Base-by-base conservation (phyloP, 2,888 invertebrate species). In the Caenorhabditis auriculariae region DNA sequence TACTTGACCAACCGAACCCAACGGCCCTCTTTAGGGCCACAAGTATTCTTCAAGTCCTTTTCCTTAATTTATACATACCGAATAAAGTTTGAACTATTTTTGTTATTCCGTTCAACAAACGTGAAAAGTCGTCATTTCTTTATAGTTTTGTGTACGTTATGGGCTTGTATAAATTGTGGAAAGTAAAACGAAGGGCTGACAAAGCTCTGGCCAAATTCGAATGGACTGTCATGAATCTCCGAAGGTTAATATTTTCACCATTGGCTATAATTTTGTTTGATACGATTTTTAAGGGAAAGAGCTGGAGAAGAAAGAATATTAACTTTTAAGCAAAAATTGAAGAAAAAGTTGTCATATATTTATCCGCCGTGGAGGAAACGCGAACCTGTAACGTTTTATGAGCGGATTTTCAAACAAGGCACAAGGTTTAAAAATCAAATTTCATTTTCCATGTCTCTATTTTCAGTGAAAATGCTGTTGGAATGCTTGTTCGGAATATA, bases 11-110 rank as follows among this genome's bases (percentile, higher is more conserved):
- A 32, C 35, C 35, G 35, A 51, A 65, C 66, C 64, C 64, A 65
- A 65, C 66, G 66, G 63, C 66, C 64, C 64, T 65, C 66, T 66
- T 66, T 65, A 66, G 64, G 64, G 63, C 60, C 64, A 65, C 63
- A 65, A 63, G n/a, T n/a, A n/a, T n/a, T n/a, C n/a, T n/a, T n/a
- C n/a, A n/a, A n/a, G n/a, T n/a, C n/a, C n/a, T n/a, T n/a, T n/a
- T n/a, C n/a, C n/a, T n/a, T n/a, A n/a, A n/a, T n/a, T n/a, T n/a
- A n/a, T n/a, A n/a, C n/a, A n/a, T n/a, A n/a, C n/a, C n/a, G n/a
- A n/a, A n/a, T n/a, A n/a, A n/a, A n/a, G n/a, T n/a, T n/a, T n/a
- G n/a, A n/a, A n/a, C n/a, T n/a, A n/a, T n/a, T n/a, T n/a, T n/a
- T n/a, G n/a, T n/a, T n/a, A n/a, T n/a, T n/a, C n/a, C n/a, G n/a